A percentile compares a stretch with the other conserved stretches of the same genome.
Conservation (phyloP, 2,888 invertebrate genomes). For the Uloborus plumipes region DNA sequence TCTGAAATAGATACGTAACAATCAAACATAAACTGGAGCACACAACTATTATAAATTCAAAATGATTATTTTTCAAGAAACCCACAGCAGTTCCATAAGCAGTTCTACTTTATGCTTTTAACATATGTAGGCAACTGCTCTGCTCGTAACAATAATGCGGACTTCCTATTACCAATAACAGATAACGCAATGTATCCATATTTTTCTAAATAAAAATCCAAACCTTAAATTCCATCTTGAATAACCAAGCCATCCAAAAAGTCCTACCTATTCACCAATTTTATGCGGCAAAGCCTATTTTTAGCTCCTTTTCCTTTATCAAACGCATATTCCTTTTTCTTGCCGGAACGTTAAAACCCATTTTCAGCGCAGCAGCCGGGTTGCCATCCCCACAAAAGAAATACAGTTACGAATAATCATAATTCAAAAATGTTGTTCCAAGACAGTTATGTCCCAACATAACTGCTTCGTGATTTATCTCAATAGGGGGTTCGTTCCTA, state of each 20-base stretch:
- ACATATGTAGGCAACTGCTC: too few relatives aligned
- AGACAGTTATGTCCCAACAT: slow-evolving; percentile 28
- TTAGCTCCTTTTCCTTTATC: slow-evolving; percentile 14
- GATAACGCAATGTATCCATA: too few relatives aligned
- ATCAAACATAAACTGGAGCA: too few relatives aligned
- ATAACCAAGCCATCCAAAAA: background rate
- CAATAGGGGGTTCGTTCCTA: background rate
- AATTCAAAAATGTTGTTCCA: slow-evolving; percentile 51
- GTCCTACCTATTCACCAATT: slow-evolving; percentile 28
- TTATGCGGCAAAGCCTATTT: slow-evolving; percentile 13
- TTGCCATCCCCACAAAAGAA: slow-evolving; percentile 37
- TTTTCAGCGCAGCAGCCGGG: slow-evolving; percentile 34
- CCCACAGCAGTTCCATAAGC: too few relatives aligned
- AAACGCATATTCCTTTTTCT: slow-evolving; percentile 9
- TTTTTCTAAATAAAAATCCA: too few relatives aligned
- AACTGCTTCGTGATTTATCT: slow-evolving; percentile 29
- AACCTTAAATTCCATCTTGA: background rate
- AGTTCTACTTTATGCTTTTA: too few relatives aligned
- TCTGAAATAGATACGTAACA: too few relatives aligned
- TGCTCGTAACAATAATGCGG: too few relatives aligned
- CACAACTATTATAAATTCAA: too few relatives aligned
- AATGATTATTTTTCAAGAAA: too few relatives aligned
- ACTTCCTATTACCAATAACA: too few relatives aligned
- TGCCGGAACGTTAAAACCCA: slow-evolving; percentile 42
- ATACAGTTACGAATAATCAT: slow-evolving; percentile 53